Base-by-base conservation (phyloP, 53 echinoderm and acorn worm species). In the Stichopus horrens region DNA sequence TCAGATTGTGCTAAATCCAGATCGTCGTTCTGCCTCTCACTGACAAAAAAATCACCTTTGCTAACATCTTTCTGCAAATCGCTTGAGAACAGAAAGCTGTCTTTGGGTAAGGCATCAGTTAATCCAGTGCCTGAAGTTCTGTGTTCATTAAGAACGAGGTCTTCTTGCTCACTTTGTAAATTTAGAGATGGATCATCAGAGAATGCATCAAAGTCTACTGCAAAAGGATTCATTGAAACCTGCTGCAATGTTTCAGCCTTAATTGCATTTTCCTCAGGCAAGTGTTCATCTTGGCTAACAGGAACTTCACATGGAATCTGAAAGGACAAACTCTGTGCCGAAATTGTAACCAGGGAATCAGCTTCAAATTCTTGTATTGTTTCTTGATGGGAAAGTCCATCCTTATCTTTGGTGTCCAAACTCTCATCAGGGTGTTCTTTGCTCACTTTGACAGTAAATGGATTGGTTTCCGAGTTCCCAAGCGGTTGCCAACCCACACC, bases 111-210 rank as follows among this genome's bases (percentile, higher is more conserved):
- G 37, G 37, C 37, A 37, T 37, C 37, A 37, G 37, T 37, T 37
- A 2, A 37, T 54, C 57, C 80, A n/a, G 21, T 90, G 58, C 78
- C 73, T 81, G 51, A 54, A 80, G 9, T 67, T 68, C 14, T 60
- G 54, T 5, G 16, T 63, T 63, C 7, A 4, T 63, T 5, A 63
- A 16, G 63, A 63, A 13, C 63, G 11, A 10, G 16, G 63, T 13
- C 16, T 13, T 9, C 63, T 63, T 63, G 63, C 11, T 63, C 63
- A 63, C 63, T 63, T 13, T 63, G 10, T 10, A 16, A 63, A 5
- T 13, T 63, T 16, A 63, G 63, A 13, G 10, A 37, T 37, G 37
- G 10, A 13, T 13, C 63, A 63, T 63, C 63, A 63, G 16, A 63
- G 10, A 63, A 63, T 10, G 11, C 63, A 5, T 16, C 63, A 10